Percentiles rank a stretch among this genome's conserved stretches.
Conservation (phyloP, 92 coral and sea anemone species). For the Ricordea florida region DNA sequence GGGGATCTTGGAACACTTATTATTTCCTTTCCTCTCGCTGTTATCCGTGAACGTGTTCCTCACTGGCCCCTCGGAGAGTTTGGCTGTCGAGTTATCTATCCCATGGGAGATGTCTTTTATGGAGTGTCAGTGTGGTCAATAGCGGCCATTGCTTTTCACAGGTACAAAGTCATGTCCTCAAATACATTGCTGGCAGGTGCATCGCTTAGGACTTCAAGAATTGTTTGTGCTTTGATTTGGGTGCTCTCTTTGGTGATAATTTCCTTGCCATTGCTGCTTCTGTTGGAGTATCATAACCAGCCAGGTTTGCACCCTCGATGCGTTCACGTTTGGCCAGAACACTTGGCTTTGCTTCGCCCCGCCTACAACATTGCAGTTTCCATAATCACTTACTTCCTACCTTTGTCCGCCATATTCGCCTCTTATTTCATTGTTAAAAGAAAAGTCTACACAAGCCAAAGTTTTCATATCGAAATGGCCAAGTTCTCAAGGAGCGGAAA, state of each 20-base stretch:
- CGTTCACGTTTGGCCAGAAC: conserved; percentile 53
- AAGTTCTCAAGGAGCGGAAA: background rate
- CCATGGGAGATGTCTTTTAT: conserved; percentile 51
- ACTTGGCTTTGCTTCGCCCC: background rate
- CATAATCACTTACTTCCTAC: conserved; percentile 53
- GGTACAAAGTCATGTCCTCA: conserved; percentile 21
- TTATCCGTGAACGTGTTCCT: conserved; percentile 43
- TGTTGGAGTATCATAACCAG: conserved; percentile 21
- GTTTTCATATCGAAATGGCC: conserved; percentile 30
- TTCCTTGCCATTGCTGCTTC: conserved; percentile 57
- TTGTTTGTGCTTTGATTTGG: conserved; percentile 46
- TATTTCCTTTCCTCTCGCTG: conserved; percentile 55
- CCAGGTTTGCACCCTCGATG: background rate
- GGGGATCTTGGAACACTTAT: conserved; percentile 70
- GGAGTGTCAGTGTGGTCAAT: conserved; percentile 80
- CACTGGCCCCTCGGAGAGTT: conserved; percentile 73
- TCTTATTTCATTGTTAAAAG: conserved; percentile 38
- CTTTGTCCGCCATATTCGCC: conserved; percentile 41
- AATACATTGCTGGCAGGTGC: background rate
- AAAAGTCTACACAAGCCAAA: conserved; percentile 18
- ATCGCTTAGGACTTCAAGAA: background rate
- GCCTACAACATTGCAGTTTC: conserved; percentile 41
- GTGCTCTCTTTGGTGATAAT: conserved; percentile 35
- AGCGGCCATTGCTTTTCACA: conserved; percentile 63
- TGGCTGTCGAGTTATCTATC: conserved; percentile 50